Evolutionary conservation across 2,888 invertebrate species (phyloP).

Genomic region (Mythimna vitellina): DNA sequence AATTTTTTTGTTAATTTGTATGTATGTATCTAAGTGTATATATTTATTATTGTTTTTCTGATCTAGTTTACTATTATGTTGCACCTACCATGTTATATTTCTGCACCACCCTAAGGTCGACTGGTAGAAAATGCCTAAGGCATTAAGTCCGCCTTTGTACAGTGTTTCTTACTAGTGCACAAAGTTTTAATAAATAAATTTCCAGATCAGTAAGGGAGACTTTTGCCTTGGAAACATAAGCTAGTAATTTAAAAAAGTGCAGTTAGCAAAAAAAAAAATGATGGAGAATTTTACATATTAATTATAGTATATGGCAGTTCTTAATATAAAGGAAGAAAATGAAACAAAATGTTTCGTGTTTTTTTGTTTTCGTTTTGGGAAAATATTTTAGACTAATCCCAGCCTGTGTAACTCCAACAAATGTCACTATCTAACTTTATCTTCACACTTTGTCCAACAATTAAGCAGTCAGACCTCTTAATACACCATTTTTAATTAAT

Average conservation of each 20-base stretch:
- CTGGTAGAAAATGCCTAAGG: too few species aligned
- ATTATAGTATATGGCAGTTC: too few species aligned
- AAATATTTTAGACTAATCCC: not conserved
- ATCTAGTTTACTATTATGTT: too few species aligned
- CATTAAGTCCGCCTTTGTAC: too few species aligned
- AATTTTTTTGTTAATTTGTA: too few species aligned
- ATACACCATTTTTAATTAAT: conserved; percentile 64
- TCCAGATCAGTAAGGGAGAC: too few species aligned
- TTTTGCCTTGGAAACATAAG: not conserved
- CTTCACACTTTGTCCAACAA: conserved; percentile 67
- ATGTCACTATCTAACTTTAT: conserved; percentile 48
- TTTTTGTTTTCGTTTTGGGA: not conserved
- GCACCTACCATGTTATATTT: too few species aligned
- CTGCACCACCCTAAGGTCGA: too few species aligned
- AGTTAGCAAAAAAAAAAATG: not conserved
- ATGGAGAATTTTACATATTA: not conserved
- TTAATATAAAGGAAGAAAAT: not conserved
- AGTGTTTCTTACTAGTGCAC: too few species aligned
- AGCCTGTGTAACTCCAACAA: conserved; percentile 23
- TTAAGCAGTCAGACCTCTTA: conserved; percentile 53
- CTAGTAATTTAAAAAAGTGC: not conserved
- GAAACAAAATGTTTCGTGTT: not conserved
- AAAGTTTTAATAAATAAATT: too few species aligned
- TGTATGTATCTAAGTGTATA: too few species aligned
- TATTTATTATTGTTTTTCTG: too few species aligned